Evolutionary conservation across 2,888 invertebrate genomes (phyloP).

Genomic region (Trachelus iudaicus): DNA sequence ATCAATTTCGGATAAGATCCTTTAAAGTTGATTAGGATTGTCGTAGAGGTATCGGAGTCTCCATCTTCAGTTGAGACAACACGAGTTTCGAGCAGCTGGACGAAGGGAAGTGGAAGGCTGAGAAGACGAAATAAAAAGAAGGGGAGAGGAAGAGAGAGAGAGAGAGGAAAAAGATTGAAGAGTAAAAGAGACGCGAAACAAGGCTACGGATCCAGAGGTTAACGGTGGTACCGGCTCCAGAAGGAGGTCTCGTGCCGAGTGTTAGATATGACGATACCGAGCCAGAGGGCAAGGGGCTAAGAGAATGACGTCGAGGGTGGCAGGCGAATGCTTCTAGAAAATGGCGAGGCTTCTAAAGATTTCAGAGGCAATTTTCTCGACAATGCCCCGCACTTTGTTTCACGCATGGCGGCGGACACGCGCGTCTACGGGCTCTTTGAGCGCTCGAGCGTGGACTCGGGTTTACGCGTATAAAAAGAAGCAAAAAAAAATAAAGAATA

Average conservation of each 20-base stretch:
- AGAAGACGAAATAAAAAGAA: too few relatives aligned
- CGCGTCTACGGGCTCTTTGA: conserved; percentile 19
- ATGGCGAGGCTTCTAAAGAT: conserved; percentile 41
- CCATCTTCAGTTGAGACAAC: conserved; percentile 23
- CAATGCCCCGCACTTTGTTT: conserved; percentile 47
- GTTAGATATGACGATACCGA: background rate
- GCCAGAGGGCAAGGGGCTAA: background rate
- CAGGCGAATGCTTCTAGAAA: conserved; percentile 5
- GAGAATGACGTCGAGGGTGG: background rate
- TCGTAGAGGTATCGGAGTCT: background rate
- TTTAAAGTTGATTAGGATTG: conserved; percentile 36
- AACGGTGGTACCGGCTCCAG: background rate
- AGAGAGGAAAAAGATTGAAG: background rate
- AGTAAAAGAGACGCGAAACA: background rate
- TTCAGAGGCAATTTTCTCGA: conserved; percentile 52
- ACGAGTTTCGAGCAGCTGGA: conserved; percentile 12
- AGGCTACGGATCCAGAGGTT: background rate
- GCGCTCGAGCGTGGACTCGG: conserved; percentile 17
- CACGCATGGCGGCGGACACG: conserved; percentile 28
- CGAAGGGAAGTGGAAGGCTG: background rate
- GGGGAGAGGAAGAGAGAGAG: too few relatives aligned
- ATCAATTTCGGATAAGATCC: conserved; percentile 40
- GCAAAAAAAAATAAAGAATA: background rate
- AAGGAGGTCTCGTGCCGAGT: background rate
- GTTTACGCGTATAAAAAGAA: conserved; percentile 17